Evolutionary conservation across 2,113 vertebrate genomes (phyloP), one percentile per base, ranked within the genome.

Genomic region (Trichomycterus rosablanca): DNA sequence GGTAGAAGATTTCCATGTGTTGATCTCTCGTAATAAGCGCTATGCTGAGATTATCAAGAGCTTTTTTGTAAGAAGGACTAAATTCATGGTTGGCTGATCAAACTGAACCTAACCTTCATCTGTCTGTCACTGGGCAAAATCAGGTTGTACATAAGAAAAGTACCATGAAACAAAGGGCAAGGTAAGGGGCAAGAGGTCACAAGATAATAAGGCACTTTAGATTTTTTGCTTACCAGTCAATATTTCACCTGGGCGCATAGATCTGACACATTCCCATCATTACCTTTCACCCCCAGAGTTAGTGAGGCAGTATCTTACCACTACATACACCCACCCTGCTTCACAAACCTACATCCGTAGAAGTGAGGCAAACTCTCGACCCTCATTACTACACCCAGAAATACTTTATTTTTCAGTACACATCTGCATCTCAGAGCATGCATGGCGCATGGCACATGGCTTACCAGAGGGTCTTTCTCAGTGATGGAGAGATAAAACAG

Each of bases 81-180:
- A 40, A 40, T 40, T 40, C 15, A 14, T 14, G 5, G 14, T n/a
- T n/a, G 14, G 37, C 11, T 40, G 12, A 40, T 40, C 37, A 40
- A 40, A 40, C 15, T 40, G 14, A 40, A 40, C 37, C 15, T n/a
- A 40, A 40, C 12, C 37, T 40, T 14, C 12, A 40, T 11, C 15
- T n/a, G n/a, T 14, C 37, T 40, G 37, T 40, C 37, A 40, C 37
- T 40, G 14, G 34, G 34, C 8, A 40, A 40, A 40, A 40, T n/a
- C 37, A n/a, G 64, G 34, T 67, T 66, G 66, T 46, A 71, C 63
- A 63, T 8, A 50, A 26, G 53, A 45, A 3, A 78, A 53, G 57
- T 77, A 63, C 78, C 77, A 69, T n/a, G 80, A 12, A 37, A 37
- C 20, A 11, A 54, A 22, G 51, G 23, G 37, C 37, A 40, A n/a